phyloP scores from a whole-genome alignment of 2,888 invertebrate species.

The Diogma glabrata region DNA sequence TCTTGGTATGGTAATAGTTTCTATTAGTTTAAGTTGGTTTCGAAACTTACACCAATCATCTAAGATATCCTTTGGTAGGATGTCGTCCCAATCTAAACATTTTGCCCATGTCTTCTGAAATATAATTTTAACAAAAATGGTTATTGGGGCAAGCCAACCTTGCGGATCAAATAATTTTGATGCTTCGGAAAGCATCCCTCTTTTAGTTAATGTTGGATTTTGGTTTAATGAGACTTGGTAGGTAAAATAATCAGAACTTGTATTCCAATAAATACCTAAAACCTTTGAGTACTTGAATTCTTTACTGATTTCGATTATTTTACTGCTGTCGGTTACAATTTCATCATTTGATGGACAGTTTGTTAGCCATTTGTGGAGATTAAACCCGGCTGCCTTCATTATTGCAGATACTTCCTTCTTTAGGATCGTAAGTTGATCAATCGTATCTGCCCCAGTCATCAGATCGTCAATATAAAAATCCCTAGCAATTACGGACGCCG shows the following conservation, averaged over 20 bases:
- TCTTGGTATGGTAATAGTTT: too few species aligned
- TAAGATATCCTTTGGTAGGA: neutral
- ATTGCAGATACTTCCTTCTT: too few species aligned
- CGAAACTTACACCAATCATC: neutral
- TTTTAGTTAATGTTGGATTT: too few species aligned
- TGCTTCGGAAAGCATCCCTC: neutral
- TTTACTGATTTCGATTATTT: neutral
- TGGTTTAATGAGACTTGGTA: too few species aligned
- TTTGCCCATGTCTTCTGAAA: neutral
- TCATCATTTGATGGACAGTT: neutral
- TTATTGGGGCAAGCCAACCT: neutral
- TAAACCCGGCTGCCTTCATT: constrained; percentile 13
- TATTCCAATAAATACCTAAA: too few species aligned
- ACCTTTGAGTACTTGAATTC: too few species aligned
- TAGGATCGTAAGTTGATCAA: too few species aligned
- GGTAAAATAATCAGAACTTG: too few species aligned
- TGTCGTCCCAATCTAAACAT: too few species aligned
- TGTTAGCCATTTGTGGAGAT: constrained; percentile 12
- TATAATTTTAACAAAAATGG: neutral
- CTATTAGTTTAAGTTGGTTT: neutral
- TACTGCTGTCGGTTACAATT: neutral
- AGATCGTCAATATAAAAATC: constrained; percentile 20
- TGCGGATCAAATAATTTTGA: neutral
- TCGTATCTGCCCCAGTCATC: constrained; percentile 14
- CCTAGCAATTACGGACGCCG: constrained; percentile 9